Conservation (phyloP, 2,113 vertebrate species). For the Carassius gibelio region DNA sequence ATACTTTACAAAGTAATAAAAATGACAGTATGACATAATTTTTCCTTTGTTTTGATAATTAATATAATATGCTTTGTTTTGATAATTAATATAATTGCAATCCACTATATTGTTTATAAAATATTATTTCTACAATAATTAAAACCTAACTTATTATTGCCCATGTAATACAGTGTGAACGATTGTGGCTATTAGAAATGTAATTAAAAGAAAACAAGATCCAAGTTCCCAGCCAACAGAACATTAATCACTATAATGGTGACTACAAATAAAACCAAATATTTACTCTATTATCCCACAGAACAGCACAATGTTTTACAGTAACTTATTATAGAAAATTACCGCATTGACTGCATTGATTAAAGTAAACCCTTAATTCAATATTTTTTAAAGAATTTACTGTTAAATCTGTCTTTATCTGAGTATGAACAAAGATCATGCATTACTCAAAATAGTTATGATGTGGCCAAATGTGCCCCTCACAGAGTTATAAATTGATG, state of each 20-base stretch:
- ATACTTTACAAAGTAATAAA: too few species aligned
- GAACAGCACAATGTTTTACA: neutral
- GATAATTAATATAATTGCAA: neutral
- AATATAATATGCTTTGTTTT: too few species aligned
- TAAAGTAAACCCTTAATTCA: neutral
- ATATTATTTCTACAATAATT: neutral
- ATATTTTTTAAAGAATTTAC: neutral
- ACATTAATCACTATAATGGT: neutral
- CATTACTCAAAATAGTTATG: neutral
- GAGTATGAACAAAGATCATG: neutral
- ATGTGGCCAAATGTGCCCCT: neutral
- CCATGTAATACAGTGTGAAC: neutral
- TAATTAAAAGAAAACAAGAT: neutral
- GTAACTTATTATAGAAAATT: neutral
- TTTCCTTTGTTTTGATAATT: too few species aligned
- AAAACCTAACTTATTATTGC: neutral
- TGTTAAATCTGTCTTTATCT: neutral
- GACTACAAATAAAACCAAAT: neutral
- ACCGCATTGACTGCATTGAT: too few species aligned
- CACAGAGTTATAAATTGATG: neutral
- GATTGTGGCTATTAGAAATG: neutral
- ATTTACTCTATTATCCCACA: neutral
- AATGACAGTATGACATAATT: too few species aligned
- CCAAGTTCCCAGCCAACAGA: neutral
- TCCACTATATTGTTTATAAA: neutral